These are phyloP conservation scores for Schmidtea mediterranea DNA, from an alignment of 1,140 invertebrate species.

Conservation along the genomic window DNA sequence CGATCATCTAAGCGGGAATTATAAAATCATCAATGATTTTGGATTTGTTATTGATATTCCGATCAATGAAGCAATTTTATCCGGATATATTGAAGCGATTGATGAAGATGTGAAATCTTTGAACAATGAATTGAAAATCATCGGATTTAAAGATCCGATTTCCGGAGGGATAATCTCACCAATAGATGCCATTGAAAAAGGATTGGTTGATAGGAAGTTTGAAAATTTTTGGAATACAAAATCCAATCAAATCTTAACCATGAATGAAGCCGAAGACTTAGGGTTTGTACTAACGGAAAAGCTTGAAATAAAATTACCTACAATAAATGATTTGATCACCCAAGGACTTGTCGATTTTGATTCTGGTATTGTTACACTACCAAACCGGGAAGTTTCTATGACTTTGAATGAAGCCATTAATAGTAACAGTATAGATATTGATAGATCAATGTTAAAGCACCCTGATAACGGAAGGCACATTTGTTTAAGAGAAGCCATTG, in stretches of 20 bases:
- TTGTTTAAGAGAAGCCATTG: slow-evolving; percentile 51
- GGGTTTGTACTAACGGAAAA: too few species aligned
- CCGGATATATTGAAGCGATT: too few species aligned
- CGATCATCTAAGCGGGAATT: too few species aligned
- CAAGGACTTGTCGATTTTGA: slow-evolving; percentile 42
- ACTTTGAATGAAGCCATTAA: slow-evolving; percentile 38
- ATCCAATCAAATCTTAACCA: slow-evolving; percentile 19
- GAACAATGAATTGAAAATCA: neutral
- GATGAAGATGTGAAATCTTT: too few species aligned
- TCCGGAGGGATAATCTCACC: slow-evolving; percentile 48
- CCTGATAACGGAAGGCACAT: slow-evolving; percentile 37
- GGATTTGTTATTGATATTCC: too few species aligned
- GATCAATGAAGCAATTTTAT: too few species aligned
- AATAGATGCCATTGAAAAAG: slow-evolving; percentile 46
- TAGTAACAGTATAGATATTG: slow-evolving; percentile 39
- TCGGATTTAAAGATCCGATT: slow-evolving; percentile 37
- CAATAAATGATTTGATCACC: slow-evolving; percentile 37
- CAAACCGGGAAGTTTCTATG: slow-evolving; percentile 39
- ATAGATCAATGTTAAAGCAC: slow-evolving; percentile 39
- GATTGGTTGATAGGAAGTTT: slow-evolving; percentile 48
- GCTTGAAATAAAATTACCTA: too few species aligned
- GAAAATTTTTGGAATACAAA: slow-evolving; percentile 34
- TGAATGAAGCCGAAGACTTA: too few species aligned
- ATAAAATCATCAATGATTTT: too few species aligned
- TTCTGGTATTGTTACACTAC: slow-evolving; percentile 44